These are phyloP conservation scores for Casuarius casuarius DNA, from an alignment of 2,113 vertebrate genomes.

Conservation along the genomic window DNA sequence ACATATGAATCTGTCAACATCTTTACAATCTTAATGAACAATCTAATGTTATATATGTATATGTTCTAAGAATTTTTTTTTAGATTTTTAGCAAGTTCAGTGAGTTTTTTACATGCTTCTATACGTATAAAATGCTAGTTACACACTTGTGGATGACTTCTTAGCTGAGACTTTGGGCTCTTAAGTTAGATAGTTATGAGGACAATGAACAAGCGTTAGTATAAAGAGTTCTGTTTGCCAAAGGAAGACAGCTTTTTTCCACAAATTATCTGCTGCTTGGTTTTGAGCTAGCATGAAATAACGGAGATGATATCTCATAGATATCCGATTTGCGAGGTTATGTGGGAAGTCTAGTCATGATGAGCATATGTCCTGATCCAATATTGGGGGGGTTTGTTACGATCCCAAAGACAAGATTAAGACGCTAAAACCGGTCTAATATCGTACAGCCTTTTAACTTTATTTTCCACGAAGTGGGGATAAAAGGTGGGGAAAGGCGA, in stretches of 20 bases:
- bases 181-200: background rate
- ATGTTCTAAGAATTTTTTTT: background rate
- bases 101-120: background rate
- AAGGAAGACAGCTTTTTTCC: background rate
- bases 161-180: background rate
- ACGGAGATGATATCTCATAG: background rate
- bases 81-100: background rate
- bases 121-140: background rate
- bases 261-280: background rate
- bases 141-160: background rate
- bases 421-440: too few species aligned
- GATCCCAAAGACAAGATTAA: too few species aligned
- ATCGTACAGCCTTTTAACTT: too few species aligned
- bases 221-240: background rate
- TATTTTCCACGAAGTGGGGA: too few species aligned
- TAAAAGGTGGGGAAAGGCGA: too few species aligned
- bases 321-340: background rate
- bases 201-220: background rate
- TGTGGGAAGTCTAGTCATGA: background rate
- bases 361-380: too few species aligned
- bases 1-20: background rate
- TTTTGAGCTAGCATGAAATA: background rate
- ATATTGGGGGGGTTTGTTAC: too few species aligned
- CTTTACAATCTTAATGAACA: slow-evolving; percentile 9
- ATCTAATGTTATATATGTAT: background rate